Evolutionary conservation across 2,888 invertebrate species (phyloP).

Genomic region (Clanis bilineata): DNA sequence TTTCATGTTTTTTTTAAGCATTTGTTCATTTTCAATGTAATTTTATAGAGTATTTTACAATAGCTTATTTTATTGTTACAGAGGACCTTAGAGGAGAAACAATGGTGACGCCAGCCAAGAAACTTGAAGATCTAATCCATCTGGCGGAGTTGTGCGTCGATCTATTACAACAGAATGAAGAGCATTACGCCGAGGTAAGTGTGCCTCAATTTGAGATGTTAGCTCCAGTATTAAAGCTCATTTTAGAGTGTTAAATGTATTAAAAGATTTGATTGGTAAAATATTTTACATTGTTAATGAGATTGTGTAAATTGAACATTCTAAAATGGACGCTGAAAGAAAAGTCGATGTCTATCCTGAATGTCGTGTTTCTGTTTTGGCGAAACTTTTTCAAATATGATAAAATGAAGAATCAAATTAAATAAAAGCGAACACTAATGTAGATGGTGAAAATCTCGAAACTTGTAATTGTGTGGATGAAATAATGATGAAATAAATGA

Average conservation of each 20-base stretch:
- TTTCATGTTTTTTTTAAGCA: too few species aligned
- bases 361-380: slow-evolving; percentile 51
- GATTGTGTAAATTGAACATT: not conserved
- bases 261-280: not conserved
- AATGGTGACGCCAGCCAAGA: slow-evolving; percentile 92
- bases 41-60: too few species aligned
- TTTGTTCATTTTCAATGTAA: too few species aligned
- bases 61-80: slow-evolving; percentile 57
- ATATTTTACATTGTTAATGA: not conserved
- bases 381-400: slow-evolving; percentile 48
- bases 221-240: slow-evolving; percentile 19
- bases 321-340: slow-evolving; percentile 5
- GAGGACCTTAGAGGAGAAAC: slow-evolving; percentile 92
- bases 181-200: slow-evolving; percentile 99
- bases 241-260: slow-evolving; percentile 37
- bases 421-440: not conserved
- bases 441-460: not conserved
- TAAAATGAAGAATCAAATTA: not conserved
- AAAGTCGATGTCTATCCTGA: slow-evolving; percentile 17
- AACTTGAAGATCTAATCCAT: slow-evolving; percentile 97
- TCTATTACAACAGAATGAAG: slow-evolving; percentile 99
- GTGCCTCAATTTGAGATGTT: not conserved
- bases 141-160: slow-evolving; percentile 99
- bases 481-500: not conserved
- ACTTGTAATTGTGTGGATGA: too few species aligned